A percentile compares a stretch with the other conserved stretches of the same genome.
Evolutionary conservation across 2,113 vertebrate genomes (phyloP).

Genomic region (Spilogale gracilis): DNA sequence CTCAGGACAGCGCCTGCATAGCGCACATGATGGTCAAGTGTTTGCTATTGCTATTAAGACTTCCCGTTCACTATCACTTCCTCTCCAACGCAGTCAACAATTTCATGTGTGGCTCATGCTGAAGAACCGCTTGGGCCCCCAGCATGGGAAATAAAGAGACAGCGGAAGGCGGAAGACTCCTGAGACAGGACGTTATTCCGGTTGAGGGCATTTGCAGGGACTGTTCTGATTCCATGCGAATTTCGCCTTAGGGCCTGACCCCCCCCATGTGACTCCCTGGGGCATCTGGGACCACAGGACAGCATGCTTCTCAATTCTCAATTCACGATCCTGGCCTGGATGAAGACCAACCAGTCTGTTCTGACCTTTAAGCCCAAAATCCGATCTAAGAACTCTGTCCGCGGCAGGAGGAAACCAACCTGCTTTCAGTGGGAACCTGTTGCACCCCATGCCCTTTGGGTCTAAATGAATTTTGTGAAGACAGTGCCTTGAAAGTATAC

Average conservation of each 20-base stretch:
- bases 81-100: background rate
- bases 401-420: background rate
- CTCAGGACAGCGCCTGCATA: background rate
- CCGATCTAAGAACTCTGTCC: background rate
- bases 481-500: background rate
- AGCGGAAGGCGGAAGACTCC: background rate
- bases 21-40: background rate
- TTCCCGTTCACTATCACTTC: background rate
- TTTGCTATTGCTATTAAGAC: background rate
- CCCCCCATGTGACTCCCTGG: background rate
- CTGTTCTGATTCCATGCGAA: background rate
- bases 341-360: background rate
- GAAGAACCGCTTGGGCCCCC: background rate
- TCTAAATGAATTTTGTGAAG: background rate
- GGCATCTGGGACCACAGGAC: background rate
- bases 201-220: background rate
- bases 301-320: background rate
- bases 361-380: background rate
- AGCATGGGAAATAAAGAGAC: background rate
- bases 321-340: background rate
- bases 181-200: background rate
- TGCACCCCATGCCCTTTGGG: background rate
- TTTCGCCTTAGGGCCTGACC: background rate
- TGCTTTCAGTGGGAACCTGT: rapidly evolving
- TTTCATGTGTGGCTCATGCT: background rate